Base-by-base conservation (phyloP, 2,888 invertebrate genomes). In the Lithophane socia region DNA sequence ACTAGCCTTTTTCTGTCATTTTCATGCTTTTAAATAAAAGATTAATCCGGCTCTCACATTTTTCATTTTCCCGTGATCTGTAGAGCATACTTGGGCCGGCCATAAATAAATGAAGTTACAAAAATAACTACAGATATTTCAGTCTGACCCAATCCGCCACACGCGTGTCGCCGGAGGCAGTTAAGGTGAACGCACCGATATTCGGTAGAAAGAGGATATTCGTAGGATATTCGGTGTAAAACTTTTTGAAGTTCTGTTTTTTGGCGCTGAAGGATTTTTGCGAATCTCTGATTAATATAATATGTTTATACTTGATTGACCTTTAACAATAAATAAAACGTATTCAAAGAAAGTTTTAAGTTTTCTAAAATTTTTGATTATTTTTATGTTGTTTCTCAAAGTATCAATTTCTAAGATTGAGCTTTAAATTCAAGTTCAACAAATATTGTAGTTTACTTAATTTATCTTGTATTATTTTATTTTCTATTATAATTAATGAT, bases 101-200 rank as follows among this genome's bases (percentile, higher is more conserved):
- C 67, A 68, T 82, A 77, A 84, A 86, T 86, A 86, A 80, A 83
- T 77, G 54, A 75, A 84, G 77, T 75, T 56, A 85, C 70, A 77
- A 77, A 85, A 87, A 87, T 87, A 87, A 74, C 68, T 73, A 52
- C 67, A 77, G 85, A 82, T 87, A 85, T 87, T 87, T 82, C 81
- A 74, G 79, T 74, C 73, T 82, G 87, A 87, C 86, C 85, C 87
- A 82, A 85, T 85, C 85, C 66, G 63, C 54, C 37, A 66, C 68
- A 76, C 72, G 75, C 80, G 83, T 76, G 84, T 87, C 85, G 85
- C 87, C 74, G 18, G 47, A 79, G 87, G 86, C 85, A 79, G 29
- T 44, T 54, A 61, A 77, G 79, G 81, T 85, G 71, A 80, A 79
- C 77, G 76, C 71, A 76, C 74, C 74, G 42, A 67, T 81, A 65